phyloP scores from a whole-genome alignment of 1,140 invertebrate genomes.

The Scylla paramamosain region DNA sequence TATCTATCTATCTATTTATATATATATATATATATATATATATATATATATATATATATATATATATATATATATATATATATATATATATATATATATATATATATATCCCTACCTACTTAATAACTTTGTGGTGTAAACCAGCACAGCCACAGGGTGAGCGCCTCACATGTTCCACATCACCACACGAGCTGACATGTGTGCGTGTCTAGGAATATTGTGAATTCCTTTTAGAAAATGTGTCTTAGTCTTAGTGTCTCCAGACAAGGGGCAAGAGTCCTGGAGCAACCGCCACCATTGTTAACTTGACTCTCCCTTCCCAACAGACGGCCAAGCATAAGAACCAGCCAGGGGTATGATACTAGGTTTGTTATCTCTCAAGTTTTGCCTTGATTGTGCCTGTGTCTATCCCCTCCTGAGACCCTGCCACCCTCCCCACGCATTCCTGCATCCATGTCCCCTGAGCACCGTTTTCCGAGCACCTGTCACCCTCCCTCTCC shows the following conservation, averaged over 20 bases:
- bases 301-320: slow-evolving; percentile 8
- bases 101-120: too few relatives aligned
- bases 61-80: slow-evolving; percentile 5
- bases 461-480: neutral
- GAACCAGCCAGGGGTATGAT: slow-evolving; percentile 40
- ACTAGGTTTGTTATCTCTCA: slow-evolving; percentile 22
- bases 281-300: neutral
- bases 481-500: neutral
- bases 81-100: too few relatives aligned
- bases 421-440: neutral
- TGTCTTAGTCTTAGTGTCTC: neutral
- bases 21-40: slow-evolving; percentile 30
- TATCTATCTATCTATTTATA: neutral
- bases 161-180: too few relatives aligned
- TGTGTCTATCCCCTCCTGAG: neutral
- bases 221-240: neutral
- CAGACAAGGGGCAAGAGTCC: neutral
- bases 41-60: slow-evolving; percentile 26
- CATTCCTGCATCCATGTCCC: neutral
- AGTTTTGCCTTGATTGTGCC: neutral
- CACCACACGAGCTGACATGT: too few relatives aligned
- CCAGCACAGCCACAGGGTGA: too few relatives aligned
- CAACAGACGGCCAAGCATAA: slow-evolving; percentile 41
- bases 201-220: too few relatives aligned
- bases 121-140: too few relatives aligned